Evolutionary conservation across 1,140 invertebrate species (phyloP).

Genomic region (Temnothorax nylanderi): DNA sequence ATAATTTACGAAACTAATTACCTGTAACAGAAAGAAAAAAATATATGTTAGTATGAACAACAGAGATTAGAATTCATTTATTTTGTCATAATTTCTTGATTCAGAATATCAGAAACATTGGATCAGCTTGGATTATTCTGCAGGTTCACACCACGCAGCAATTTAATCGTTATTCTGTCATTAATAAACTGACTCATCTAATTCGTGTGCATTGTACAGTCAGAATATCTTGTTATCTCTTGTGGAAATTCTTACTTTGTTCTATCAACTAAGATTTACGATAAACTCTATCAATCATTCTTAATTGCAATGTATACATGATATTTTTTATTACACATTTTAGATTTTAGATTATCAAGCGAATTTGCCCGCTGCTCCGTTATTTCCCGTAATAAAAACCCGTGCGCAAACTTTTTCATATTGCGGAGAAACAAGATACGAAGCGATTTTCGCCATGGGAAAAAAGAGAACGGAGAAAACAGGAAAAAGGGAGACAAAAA

Average conservation of each 20-base stretch:
- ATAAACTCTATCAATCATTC: not conserved
- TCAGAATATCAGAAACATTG: not conserved
- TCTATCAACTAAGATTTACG: not conserved
- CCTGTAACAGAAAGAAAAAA: constrained; percentile 73
- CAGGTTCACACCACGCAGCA: constrained; percentile 14
- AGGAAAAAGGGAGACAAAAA: not conserved
- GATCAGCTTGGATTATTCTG: constrained; percentile 12
- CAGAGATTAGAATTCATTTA: constrained; percentile 6
- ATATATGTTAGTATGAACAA: constrained; percentile 18
- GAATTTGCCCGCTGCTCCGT: not conserved
- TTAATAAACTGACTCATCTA: constrained; percentile 40
- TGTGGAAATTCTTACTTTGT: not conserved
- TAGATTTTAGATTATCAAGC: not conserved
- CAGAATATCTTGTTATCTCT: not conserved
- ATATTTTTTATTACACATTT: not conserved
- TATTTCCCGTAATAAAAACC: constrained; percentile 17
- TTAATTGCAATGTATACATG: not conserved
- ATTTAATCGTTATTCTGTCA: constrained; percentile 41
- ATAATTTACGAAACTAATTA: constrained; percentile 37
- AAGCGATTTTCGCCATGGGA: not conserved
- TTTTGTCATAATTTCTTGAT: constrained; percentile 1
- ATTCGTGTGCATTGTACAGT: not conserved
- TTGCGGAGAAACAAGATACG: not conserved
- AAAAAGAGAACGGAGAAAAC: not conserved
- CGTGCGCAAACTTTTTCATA: constrained; percentile 19